Evolutionary conservation across 2,113 vertebrate species (phyloP), one percentile per base, ranked within the genome.

Genomic region (Pholis gunnellus): DNA sequence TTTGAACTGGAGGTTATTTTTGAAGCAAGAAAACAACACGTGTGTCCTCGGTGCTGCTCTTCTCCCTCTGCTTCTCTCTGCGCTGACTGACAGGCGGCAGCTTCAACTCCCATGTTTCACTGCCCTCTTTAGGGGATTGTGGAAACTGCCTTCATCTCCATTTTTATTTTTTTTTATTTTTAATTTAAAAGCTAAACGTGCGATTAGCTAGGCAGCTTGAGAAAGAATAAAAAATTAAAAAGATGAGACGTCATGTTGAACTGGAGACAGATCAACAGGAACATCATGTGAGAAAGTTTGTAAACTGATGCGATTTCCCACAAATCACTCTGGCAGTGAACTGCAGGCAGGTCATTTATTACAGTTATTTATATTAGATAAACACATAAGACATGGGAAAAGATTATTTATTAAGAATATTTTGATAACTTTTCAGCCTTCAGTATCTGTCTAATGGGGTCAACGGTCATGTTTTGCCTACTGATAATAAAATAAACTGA

Each of bases 71-170:
- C 60, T 66, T 1, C 56, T 0, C 29, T 14, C 15, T 3, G 56
- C 18, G 42, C 29, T 80, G 84, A 89, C 17, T 89, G 87, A 89
- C 87, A 75, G 84, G 78, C 72, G 40, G 44, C 59, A 2, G 36
- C 66, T 42, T 17, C 68, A 56, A 31, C 44, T 74, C 87, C 79
- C 94, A 79, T 80, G 94, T 95, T 95, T 91, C 93, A 95, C 96
- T 95, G 96, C 96, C 97, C 95, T 95, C 97, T 97, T 96, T 96
- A 95, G 96, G 97, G 95, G 94, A 80, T 68, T 70, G 7, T 22
- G 68, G 8, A 88, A 80, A 82, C 75, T 84, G 82, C 88, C 75
- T 89, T 89, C 74, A 90, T 87, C 48, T 86, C 38, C 29, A 66
- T 36, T 75, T 75, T 67, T 11, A 44, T 20, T 50, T 7, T 20